These are phyloP conservation scores for Linnaemya vulpina DNA, from an alignment of 2,888 invertebrate species.

Conservation along the genomic window DNA sequence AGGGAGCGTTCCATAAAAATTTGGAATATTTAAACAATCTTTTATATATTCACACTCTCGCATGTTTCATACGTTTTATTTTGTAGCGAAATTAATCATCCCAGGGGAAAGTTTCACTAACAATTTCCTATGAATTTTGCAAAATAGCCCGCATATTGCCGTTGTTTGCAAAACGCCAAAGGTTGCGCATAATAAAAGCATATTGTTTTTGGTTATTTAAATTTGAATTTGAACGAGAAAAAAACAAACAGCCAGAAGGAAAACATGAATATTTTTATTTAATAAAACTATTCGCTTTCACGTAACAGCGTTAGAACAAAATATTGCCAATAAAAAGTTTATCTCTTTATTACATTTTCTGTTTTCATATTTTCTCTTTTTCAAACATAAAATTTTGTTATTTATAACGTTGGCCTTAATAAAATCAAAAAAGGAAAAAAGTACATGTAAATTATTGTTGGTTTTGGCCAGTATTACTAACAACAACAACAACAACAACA, in stretches of 20 bases:
- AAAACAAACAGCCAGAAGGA: too few relatives aligned
- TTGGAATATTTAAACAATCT: neutral
- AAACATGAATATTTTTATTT: conserved; percentile 28
- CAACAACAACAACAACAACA: conserved; percentile 12
- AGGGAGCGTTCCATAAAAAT: too few relatives aligned
- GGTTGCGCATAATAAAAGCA: neutral
- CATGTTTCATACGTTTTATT: neutral
- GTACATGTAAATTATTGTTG: neutral
- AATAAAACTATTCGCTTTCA: neutral
- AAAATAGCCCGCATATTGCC: too few relatives aligned
- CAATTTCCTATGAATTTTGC: too few relatives aligned
- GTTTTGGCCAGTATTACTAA: conserved; percentile 31
- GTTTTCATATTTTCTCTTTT: neutral
- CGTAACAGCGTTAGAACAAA: neutral
- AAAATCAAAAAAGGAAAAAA: neutral
- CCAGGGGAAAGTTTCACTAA: conserved; percentile 26
- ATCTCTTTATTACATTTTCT: neutral
- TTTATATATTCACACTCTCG: too few relatives aligned
- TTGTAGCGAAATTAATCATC: neutral
- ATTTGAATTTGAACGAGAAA: too few relatives aligned
- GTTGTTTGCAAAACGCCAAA: neutral
- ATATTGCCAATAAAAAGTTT: conserved; percentile 23
- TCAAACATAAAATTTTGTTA: conserved; percentile 33
- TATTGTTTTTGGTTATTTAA: neutral
- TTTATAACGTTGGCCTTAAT: conserved; percentile 48